Evolutionary conservation across 2,113 vertebrate genomes (phyloP).

Genomic region (Cebus imitator): DNA sequence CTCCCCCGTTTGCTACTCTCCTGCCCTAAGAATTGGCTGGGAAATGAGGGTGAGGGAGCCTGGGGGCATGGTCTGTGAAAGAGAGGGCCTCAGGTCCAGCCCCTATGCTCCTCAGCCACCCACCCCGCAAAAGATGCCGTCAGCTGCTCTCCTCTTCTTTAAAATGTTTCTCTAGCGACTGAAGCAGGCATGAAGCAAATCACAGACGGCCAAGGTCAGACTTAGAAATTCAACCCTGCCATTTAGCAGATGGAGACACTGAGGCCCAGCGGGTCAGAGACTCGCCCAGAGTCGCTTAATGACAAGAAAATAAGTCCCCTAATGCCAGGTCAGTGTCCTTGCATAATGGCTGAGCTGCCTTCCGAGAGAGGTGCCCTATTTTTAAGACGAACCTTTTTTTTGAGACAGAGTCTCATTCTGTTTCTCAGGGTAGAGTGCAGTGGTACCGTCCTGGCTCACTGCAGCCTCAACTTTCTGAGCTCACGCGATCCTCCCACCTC

Average conservation of each 20-base stretch:
- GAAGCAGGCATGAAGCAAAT: background rate
- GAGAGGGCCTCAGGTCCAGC: background rate
- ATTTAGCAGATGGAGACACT: background rate
- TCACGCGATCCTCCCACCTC: too few relatives aligned
- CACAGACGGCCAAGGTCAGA: background rate
- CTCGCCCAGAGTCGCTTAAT: background rate
- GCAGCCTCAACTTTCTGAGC: too few relatives aligned
- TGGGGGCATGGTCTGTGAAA: background rate
- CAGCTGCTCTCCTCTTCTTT: rapidly evolving
- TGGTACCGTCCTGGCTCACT: too few relatives aligned
- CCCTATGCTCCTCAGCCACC: rapidly evolving
- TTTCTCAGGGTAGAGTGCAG: too few relatives aligned
- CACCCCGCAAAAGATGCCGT: background rate
- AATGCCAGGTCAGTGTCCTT: background rate
- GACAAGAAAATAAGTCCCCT: background rate
- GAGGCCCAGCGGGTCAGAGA: background rate
- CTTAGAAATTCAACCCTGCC: background rate
- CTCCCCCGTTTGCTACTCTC: background rate
- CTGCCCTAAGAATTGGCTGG: background rate
- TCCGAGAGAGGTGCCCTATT: background rate
- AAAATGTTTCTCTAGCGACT: background rate
- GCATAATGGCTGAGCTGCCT: background rate
- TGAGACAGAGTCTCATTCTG: too few relatives aligned
- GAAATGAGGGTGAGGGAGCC: background rate
- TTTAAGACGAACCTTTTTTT: background rate